Percentiles rank a stretch among this genome's conserved stretches.
These are phyloP conservation scores for Pampusana beccarii DNA, from an alignment of 2,113 vertebrate genomes.

Conservation along the genomic window DNA sequence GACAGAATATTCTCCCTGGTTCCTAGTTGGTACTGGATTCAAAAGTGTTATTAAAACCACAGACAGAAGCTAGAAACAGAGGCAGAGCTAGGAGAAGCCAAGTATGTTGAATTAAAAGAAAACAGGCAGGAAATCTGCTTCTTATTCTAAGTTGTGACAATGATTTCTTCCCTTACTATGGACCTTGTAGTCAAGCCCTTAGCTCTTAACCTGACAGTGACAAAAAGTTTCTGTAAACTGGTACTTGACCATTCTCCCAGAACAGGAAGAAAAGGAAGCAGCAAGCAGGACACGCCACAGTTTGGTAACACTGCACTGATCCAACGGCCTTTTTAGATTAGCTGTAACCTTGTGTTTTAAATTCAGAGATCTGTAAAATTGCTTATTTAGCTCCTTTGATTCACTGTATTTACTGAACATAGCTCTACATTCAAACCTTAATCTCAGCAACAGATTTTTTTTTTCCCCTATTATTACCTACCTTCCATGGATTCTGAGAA, in stretches of 20 bases:
- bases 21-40: background rate
- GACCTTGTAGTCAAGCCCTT: background rate
- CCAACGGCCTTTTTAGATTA: background rate
- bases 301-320: background rate
- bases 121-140: background rate
- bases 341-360: background rate
- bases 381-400: background rate
- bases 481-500: background rate
- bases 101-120: background rate
- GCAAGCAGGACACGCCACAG: background rate
- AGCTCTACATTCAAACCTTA: background rate
- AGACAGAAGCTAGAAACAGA: background rate
- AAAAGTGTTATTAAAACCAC: background rate
- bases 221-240: background rate
- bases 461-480: background rate
- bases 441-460: background rate
- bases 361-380: background rate
- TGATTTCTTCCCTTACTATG: background rate
- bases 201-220: background rate
- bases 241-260: background rate
- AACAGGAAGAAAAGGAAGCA: background rate
- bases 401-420: background rate
- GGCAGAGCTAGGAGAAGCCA: background rate
- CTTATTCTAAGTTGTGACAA: background rate
- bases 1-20: background rate